phyloP scores from a whole-genome alignment of 2,797 vertebrate genomes.

The Oreochromis grahami region DNA sequence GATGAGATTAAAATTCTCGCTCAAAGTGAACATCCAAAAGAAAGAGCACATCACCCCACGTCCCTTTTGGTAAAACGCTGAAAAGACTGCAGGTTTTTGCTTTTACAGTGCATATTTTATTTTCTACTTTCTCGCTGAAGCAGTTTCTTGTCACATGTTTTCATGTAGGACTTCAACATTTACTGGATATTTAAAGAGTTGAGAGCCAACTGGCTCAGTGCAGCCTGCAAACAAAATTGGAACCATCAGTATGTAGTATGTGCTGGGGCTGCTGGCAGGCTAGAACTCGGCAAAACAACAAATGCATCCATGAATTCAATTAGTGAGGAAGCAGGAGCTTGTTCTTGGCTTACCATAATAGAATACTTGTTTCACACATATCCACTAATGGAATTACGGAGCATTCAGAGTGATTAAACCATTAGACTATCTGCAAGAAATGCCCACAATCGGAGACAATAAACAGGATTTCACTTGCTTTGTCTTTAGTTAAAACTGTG shows the following conservation, averaged over 20 bases:
- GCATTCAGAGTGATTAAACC: neutral
- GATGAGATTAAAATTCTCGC: neutral
- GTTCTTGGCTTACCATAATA: neutral
- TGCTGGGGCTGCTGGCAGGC: neutral
- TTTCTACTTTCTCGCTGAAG: neutral
- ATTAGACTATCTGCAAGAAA: neutral
- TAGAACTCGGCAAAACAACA: conserved; percentile 9
- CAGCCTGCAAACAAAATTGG: neutral
- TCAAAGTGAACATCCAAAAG: neutral
- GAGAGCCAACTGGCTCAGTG: neutral
- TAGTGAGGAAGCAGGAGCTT: neutral
- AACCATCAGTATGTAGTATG: neutral
- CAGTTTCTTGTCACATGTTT: neutral
- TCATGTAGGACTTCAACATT: neutral
- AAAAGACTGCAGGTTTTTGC: neutral
- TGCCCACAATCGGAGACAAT: neutral
- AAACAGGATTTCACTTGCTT: neutral
- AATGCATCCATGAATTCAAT: conserved; percentile 17
- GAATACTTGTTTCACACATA: neutral
- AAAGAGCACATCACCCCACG: neutral
- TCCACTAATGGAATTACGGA: neutral
- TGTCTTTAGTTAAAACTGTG: neutral
- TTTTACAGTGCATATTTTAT: neutral
- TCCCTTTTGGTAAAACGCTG: neutral
- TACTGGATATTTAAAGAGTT: neutral